A percentile compares a stretch with the other conserved stretches of the same genome.
phyloP scores from a whole-genome alignment of 37 sponge, comb jelly and placozoan genomes.

The Chondrilla cf. caribensis region DNA sequence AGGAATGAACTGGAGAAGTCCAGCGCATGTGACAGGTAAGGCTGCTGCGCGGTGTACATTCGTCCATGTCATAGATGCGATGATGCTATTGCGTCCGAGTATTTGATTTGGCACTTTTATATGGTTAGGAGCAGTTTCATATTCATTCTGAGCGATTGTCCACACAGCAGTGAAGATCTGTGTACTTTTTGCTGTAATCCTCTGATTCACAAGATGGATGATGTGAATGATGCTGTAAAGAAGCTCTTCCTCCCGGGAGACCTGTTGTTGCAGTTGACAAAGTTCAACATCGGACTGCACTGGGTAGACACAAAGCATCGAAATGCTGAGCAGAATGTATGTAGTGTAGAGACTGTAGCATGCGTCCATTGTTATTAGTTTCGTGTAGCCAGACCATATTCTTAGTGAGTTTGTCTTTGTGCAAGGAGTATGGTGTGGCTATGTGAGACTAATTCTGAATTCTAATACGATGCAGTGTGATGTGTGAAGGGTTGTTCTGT shows the following conservation, averaged over 20 bases:
- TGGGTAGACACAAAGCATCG: not conserved
- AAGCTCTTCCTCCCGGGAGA: conserved; percentile 22
- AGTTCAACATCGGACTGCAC: not conserved
- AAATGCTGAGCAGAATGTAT: not conserved
- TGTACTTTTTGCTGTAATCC: not conserved
- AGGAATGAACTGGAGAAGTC: not conserved
- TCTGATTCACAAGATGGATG: not conserved
- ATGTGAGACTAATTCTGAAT: no score
- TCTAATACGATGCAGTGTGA: no score
- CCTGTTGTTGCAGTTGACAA: conserved; percentile 22
- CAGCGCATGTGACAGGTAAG: no score
- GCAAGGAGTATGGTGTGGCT: no score
- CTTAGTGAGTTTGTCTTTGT: no score
- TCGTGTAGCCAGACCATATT: no score
- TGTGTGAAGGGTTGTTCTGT: no score
- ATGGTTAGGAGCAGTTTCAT: conserved; percentile 7
- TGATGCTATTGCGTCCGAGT: no score
- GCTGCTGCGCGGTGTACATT: no score
- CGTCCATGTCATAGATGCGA: no score
- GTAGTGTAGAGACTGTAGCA: not conserved
- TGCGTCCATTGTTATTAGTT: no score
- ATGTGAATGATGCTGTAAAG: not conserved
- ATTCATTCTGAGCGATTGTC: conserved; percentile 32
- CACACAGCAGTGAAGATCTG: conserved; percentile 20
- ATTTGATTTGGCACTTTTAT: no score